Percentiles rank a stretch among this genome's conserved stretches.
Conservation (phyloP, 1,140 invertebrate genomes). For the Cardiocondyla obscurior region DNA sequence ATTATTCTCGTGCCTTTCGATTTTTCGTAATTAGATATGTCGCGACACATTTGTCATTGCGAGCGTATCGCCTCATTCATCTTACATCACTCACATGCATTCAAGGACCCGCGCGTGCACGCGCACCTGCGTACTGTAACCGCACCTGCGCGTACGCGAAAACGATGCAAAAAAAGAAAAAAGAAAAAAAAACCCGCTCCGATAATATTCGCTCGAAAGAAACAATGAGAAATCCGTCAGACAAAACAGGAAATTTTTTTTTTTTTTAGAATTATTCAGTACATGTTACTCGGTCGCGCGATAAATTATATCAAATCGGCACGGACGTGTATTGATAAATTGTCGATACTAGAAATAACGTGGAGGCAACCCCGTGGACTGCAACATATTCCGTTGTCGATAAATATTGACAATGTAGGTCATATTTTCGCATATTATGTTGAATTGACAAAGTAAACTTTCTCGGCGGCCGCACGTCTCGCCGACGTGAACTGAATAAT, state of each 20-base stretch:
- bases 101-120: constrained; percentile 20
- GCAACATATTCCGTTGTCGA: constrained; percentile 1
- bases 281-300: neutral
- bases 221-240: too few relatives aligned
- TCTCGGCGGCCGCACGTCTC: neutral
- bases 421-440: neutral
- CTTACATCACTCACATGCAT: neutral
- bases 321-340: neutral
- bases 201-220: neutral
- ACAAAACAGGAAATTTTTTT: neutral
- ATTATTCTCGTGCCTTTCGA: neutral
- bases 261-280: neutral
- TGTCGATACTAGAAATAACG: neutral
- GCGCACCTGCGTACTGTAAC: constrained; percentile 7
- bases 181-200: neutral
- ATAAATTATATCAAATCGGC: neutral
- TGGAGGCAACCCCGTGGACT: too few relatives aligned
- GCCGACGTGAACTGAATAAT: neutral
- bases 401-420: constrained; percentile 29
- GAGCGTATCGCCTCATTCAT: constrained; percentile 29
- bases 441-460: neutral
- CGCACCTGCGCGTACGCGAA: constrained; percentile 14
- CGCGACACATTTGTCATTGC: constrained; percentile 35
- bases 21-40: neutral
- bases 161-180: neutral